Base-by-base conservation (phyloP, 2,888 invertebrate genomes). In the Eupithecia inturbata region DNA sequence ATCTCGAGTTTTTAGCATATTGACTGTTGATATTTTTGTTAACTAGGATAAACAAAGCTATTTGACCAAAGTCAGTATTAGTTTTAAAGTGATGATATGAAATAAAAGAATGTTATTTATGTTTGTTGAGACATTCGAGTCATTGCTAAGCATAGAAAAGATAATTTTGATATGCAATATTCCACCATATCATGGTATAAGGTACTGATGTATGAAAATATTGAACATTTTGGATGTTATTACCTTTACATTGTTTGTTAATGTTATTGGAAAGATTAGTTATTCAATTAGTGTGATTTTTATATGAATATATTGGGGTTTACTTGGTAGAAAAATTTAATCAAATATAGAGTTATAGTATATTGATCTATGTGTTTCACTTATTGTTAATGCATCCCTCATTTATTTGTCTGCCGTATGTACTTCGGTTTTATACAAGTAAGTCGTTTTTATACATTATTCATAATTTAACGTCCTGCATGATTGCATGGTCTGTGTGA, bases 41-140 rank as follows among this genome's bases (percentile, higher is more conserved):
- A 88, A 88, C 89, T 94, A 94, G 94, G 93, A 91, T 94, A 92
- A 79, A 93, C 93, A 92, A 93, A 93, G 94, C 94, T 94, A 93
- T 93, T 92, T 93, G 94, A 94, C 94, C 94, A 94, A 94, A 94
- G 94, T 94, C 94, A 94, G 94, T 94, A 94, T 94, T 94, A 94
- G 94, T 92, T 91, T 88, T 89, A 90, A 91, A 86, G 90, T 89
- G 93, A 89, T 89, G 89, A 86, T 89, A 88, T 86, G 84, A 86
- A 85, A 84, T 78, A 81, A 75, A 79, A 84, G 84, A 82, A 87
- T 88, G 89, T 87, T 86, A 86, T 88, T n/a, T 91, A 88, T 87
- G 88, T 89, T 91, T 91, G 87, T 91, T 87, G 83, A 85, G 84
- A 83, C 84, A 83, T 85, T 86, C 88, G 87, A 92, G 92, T 92